Conservation (phyloP, 2,113 vertebrate species). For the Ascaphus truei region DNA sequence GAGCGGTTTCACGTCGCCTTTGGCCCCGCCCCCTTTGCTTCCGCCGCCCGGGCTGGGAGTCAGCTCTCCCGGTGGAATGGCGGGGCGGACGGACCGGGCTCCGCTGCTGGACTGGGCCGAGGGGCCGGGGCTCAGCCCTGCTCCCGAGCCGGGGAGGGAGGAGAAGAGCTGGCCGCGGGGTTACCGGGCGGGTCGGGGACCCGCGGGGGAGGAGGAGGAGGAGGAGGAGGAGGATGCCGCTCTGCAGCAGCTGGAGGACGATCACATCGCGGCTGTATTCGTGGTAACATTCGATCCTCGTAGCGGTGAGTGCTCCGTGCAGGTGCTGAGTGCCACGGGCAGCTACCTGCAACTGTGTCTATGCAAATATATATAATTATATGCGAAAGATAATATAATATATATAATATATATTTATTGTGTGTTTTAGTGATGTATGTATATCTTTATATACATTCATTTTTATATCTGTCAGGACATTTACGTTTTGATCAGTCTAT, state of each 20-base stretch:
- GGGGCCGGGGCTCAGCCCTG: conserved; percentile 65
- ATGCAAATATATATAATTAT: no score
- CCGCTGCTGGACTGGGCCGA: conserved; percentile 90
- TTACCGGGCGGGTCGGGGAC: conserved; percentile 45
- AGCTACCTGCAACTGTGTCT: no score
- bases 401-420: no score
- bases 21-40: conserved; percentile 17
- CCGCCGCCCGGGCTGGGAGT: background rate
- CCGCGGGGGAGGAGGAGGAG: conserved; percentile 42
- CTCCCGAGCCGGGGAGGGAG: conserved; percentile 35
- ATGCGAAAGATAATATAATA: no score
- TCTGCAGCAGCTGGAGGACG: conserved; percentile 59
- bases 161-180: conserved; percentile 49
- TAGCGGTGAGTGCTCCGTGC: conserved; percentile 70
- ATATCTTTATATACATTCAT: no score
- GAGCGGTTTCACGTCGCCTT: conserved; percentile 19
- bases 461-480: no score
- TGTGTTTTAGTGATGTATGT: no score
- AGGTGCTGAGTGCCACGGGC: background rate
- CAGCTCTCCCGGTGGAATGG: conserved; percentile 60
- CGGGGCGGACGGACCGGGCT: conserved; percentile 82
- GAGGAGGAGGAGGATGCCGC: conserved; percentile 66
- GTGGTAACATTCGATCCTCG: conserved; percentile 92
- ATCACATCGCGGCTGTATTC: conserved; percentile 90
- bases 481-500: no score